These are phyloP conservation scores for Limnephilus auricula DNA, from an alignment of 2,888 invertebrate genomes.

Conservation along the genomic window DNA sequence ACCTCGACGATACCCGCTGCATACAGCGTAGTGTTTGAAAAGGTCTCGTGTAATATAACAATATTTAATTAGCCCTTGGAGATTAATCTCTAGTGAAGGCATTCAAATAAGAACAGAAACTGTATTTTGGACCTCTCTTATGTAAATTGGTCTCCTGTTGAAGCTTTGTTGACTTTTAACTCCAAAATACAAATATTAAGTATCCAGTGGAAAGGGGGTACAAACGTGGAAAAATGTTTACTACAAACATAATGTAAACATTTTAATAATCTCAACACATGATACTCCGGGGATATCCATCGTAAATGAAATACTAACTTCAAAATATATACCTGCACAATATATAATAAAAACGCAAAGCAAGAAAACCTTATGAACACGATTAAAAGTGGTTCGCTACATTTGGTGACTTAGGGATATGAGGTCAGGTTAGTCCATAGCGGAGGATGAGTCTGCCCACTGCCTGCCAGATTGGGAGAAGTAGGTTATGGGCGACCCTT, in stretches of 20 bases:
- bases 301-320: not conserved
- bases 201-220: not conserved
- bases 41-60: slow-evolving; percentile 37
- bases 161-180: not conserved
- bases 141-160: slow-evolving; percentile 2
- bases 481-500: too few relatives aligned
- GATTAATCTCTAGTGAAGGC: not conserved
- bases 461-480: too few relatives aligned
- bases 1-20: slow-evolving; percentile 2
- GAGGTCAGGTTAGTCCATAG: too few relatives aligned
- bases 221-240: not conserved
- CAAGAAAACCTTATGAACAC: too few relatives aligned
- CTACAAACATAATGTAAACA: too few relatives aligned
- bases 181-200: not conserved
- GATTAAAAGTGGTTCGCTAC: too few relatives aligned
- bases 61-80: slow-evolving; percentile 43
- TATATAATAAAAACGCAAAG: too few relatives aligned
- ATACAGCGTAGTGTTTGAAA: slow-evolving; percentile 36
- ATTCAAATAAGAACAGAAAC: not conserved
- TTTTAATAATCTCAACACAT: not conserved
- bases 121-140: not conserved
- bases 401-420: too few relatives aligned
- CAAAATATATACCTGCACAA: too few relatives aligned
- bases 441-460: too few relatives aligned
- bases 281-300: not conserved